Conservation (phyloP, 1,140 invertebrate genomes). For the Magallana angulata region DNA sequence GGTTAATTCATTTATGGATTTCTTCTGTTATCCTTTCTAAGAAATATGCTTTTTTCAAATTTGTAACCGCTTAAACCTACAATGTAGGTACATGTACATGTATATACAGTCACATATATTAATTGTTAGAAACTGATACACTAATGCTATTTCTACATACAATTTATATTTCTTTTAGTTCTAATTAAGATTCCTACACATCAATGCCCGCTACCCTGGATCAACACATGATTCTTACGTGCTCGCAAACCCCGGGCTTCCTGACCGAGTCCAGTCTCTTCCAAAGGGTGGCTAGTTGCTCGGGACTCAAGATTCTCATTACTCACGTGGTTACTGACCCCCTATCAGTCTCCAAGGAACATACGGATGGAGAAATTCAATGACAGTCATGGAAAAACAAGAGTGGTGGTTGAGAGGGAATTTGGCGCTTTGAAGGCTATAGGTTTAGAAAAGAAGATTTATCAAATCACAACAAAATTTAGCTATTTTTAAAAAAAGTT, state of each 20-base stretch:
- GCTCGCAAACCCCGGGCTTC: neutral
- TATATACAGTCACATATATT: neutral
- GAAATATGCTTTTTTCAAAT: too few relatives aligned
- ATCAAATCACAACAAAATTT: neutral
- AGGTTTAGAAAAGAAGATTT: neutral
- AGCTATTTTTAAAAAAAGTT: neutral
- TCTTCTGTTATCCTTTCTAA: too few relatives aligned
- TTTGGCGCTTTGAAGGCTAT: too few relatives aligned
- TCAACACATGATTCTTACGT: neutral
- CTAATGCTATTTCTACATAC: neutral
- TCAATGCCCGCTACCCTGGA: neutral
- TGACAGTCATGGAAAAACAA: neutral
- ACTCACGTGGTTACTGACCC: too few relatives aligned
- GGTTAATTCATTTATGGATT: neutral
- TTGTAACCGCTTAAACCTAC: too few relatives aligned
- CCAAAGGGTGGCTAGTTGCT: neutral
- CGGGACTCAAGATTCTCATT: neutral
- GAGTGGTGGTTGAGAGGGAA: too few relatives aligned
- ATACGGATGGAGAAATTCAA: neutral
- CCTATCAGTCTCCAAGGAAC: too few relatives aligned
- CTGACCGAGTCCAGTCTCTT: neutral
- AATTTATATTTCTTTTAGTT: neutral
- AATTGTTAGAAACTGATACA: neutral
- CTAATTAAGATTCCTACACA: neutral
- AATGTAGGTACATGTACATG: too few relatives aligned